Conservation (phyloP, 2,797 vertebrate species). For the Falco novaeseelandiae region DNA sequence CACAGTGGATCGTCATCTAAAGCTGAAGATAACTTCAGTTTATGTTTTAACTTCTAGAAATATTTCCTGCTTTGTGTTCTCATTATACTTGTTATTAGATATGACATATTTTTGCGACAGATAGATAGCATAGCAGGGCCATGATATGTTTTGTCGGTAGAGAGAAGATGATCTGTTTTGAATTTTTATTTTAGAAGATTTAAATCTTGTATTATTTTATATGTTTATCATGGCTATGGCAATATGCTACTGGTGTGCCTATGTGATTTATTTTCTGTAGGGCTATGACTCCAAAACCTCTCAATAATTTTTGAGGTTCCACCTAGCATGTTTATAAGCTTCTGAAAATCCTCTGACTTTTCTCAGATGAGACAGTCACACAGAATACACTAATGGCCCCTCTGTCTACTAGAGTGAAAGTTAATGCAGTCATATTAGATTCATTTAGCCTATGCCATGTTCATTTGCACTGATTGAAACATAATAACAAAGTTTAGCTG, state of each 20-base stretch:
- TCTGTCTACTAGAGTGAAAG: not conserved
- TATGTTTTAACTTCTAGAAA: conserved; percentile 29
- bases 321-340: not conserved
- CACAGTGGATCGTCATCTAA: conserved; percentile 49
- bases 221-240: not conserved
- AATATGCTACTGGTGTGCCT: not conserved
- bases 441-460: not conserved
- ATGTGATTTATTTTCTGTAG: conserved; percentile 15
- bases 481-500: not conserved
- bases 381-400: not conserved
- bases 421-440: not conserved
- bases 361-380: not conserved
- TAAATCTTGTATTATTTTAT: not conserved
- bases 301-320: not conserved
- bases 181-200: not conserved
- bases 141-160: not conserved
- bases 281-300: not conserved
- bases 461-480: not conserved
- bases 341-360: conserved; percentile 18
- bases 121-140: not conserved
- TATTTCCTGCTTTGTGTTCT: not conserved
- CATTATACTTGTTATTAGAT: conserved; percentile 24
- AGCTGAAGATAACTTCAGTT: conserved; percentile 50
- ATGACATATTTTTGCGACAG: conserved; percentile 33
- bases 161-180: not conserved